phyloP scores from a whole-genome alignment of 2,888 invertebrate genomes.

The Malacosoma neustria region DNA sequence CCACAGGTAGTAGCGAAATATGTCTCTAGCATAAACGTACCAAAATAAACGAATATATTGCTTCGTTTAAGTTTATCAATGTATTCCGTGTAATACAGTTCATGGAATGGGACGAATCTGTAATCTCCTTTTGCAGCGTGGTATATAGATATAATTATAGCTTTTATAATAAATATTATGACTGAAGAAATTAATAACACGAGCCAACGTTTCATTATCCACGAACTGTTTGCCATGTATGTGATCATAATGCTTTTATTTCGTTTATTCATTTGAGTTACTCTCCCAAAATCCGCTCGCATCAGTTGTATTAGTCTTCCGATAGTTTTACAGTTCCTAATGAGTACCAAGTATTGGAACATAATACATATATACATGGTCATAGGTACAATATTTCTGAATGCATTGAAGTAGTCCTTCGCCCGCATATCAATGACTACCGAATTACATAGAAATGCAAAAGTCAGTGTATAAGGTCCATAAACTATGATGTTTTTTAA shows the following conservation, averaged over 20 bases:
- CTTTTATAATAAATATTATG: neutral
- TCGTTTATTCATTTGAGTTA: neutral
- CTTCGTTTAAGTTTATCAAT: neutral
- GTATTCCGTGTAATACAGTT: neutral
- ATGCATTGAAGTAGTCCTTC: neutral
- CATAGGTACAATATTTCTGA: neutral
- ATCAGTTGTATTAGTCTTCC: neutral
- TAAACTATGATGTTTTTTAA: conserved; percentile 1
- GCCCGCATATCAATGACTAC: neutral
- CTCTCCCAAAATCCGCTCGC: neutral
- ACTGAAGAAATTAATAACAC: neutral
- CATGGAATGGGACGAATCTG: neutral
- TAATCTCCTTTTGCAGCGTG: neutral
- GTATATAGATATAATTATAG: neutral
- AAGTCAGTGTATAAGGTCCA: neutral
- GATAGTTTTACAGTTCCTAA: neutral
- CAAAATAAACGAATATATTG: neutral
- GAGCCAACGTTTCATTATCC: conserved; percentile 2
- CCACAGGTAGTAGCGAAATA: neutral
- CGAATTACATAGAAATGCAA: neutral
- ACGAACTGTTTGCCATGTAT: neutral
- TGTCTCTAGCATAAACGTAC: neutral
- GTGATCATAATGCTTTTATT: neutral
- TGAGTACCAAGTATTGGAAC: neutral
- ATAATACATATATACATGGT: neutral